Evolutionary conservation across 53 echinoderm and acorn worm species (phyloP).

Genomic region (Arbacia lixula): DNA sequence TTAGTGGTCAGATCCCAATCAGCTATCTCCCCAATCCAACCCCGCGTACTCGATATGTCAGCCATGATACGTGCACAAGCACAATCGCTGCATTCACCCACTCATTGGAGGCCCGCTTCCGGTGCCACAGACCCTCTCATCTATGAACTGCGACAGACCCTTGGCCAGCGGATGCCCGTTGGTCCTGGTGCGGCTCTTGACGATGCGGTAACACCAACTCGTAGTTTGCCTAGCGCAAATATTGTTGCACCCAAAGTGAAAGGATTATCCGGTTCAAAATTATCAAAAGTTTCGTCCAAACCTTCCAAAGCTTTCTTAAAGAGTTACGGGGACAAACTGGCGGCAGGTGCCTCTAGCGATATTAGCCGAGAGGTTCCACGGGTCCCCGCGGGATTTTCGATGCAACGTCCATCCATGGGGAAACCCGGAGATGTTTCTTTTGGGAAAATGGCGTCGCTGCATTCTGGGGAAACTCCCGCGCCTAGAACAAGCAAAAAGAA

Average conservation of each 20-base stretch:
- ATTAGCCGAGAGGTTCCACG: too few relatives aligned
- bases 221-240: too few relatives aligned
- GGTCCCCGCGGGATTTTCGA: too few relatives aligned
- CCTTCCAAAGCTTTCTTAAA: neutral
- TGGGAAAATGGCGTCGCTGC: too few relatives aligned
- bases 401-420: too few relatives aligned
- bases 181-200: neutral
- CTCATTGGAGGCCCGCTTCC: conserved; percentile 11
- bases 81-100: too few relatives aligned
- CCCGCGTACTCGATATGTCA: too few relatives aligned
- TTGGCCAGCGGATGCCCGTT: conserved; percentile 3
- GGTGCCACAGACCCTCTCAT: conserved; percentile 7
- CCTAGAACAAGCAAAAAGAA: neutral
- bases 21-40: neutral
- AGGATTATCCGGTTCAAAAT: neutral
- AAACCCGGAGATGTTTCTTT: too few relatives aligned
- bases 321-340: too few relatives aligned
- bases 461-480: neutral
- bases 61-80: too few relatives aligned
- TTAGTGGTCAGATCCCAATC: neutral
- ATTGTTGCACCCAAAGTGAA: too few relatives aligned
- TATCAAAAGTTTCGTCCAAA: conserved; percentile 9
- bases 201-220: neutral
- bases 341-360: neutral
- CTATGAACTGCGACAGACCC: neutral